Conservation (phyloP, 1,140 invertebrate species). For the Diorhabda carinulata region DNA sequence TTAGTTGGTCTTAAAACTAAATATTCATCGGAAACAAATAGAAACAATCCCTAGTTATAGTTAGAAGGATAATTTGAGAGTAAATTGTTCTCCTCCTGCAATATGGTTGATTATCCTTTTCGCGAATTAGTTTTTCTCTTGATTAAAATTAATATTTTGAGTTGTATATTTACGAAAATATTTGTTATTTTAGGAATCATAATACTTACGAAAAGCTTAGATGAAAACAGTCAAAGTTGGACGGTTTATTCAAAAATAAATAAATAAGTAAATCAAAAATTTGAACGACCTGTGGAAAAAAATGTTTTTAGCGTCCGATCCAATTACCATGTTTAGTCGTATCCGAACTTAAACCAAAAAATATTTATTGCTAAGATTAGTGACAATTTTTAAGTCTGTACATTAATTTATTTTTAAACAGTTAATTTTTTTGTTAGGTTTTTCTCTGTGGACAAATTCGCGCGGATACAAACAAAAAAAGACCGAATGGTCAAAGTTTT, state of each 20-base stretch:
- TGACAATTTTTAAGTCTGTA: conserved; percentile 15
- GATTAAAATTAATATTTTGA: neutral
- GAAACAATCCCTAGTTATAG: too few relatives aligned
- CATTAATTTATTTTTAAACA: conserved; percentile 12
- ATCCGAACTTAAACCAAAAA: conserved; percentile 14
- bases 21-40: too few relatives aligned
- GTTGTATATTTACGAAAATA: conserved; percentile 3
- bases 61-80: too few relatives aligned
- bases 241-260: conserved; percentile 16
- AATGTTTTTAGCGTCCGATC: conserved; percentile 7
- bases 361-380: conserved; percentile 17
- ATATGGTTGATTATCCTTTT: too few relatives aligned
- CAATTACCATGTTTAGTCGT: conserved; percentile 18
- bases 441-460: conserved; percentile 6
- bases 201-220: conserved; percentile 16
- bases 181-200: conserved; percentile 19
- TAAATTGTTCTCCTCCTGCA: too few relatives aligned
- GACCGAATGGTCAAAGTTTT: too few relatives aligned
- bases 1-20: too few relatives aligned
- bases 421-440: conserved; percentile 7
- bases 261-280: neutral
- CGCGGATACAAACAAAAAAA: too few relatives aligned
- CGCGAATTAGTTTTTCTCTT: too few relatives aligned
- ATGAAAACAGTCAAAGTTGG: conserved; percentile 13
- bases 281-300: conserved; percentile 16